Evolutionary conservation across 1,140 invertebrate genomes (phyloP).

Genomic region (Phymorhynchus buccinoides): DNA sequence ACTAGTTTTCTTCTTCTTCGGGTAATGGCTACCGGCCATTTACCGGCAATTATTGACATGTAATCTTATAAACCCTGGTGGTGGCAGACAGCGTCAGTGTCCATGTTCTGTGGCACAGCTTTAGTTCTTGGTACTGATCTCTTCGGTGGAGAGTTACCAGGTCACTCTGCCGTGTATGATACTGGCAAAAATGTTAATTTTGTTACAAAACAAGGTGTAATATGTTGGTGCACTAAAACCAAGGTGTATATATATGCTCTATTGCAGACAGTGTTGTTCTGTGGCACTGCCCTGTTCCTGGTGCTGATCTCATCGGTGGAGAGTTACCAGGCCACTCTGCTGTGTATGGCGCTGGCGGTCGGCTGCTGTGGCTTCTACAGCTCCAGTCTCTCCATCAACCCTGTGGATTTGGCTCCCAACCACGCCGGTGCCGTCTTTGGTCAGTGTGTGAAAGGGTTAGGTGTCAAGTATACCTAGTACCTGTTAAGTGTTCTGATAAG

Average conservation of each 20-base stretch:
- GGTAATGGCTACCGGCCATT: too few species aligned
- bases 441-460: conserved; percentile 56
- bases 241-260: too few species aligned
- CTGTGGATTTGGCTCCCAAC: conserved; percentile 82
- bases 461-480: neutral
- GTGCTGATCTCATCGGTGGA: conserved; percentile 76
- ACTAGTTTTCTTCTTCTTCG: too few species aligned
- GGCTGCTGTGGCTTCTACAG: conserved; percentile 82
- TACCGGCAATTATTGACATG: too few species aligned
- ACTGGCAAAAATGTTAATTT: too few species aligned
- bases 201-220: too few species aligned
- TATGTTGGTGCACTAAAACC: too few species aligned
- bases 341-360: conserved; percentile 78
- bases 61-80: too few species aligned
- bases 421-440: conserved; percentile 84
- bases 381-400: conserved; percentile 83
- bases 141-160: conserved; percentile 73
- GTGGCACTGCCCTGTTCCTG: conserved; percentile 78
- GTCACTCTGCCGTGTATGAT: conserved; percentile 77
- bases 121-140: conserved; percentile 79
- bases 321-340: conserved; percentile 75
- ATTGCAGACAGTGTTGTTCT: conserved; percentile 79
- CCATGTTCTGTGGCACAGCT: conserved; percentile 78
- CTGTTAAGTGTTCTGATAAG: too few species aligned
- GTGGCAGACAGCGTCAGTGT: conserved; percentile 79